Evolutionary conservation across 2,797 vertebrate species (phyloP).

Genomic region (Peromyscus aztecus): DNA sequence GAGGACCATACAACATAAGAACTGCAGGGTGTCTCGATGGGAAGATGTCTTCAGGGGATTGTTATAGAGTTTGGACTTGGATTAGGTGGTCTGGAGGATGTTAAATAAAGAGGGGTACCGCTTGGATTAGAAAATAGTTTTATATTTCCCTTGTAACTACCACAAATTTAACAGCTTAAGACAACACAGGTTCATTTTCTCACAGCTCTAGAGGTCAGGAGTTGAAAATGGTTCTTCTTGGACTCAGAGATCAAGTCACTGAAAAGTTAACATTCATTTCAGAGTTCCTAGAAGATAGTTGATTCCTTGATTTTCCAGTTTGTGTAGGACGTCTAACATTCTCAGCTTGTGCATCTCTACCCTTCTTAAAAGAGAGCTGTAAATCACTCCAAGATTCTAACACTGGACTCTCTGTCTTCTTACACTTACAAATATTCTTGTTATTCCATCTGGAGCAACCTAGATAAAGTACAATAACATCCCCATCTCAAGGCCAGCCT

Average conservation of each 20-base stretch:
- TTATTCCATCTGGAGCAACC: neutral
- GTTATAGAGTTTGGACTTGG: neutral
- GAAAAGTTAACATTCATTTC: neutral
- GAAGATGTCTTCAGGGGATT: neutral
- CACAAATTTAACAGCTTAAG: neutral
- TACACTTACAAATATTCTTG: neutral
- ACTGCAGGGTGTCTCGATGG: neutral
- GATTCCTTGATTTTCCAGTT: neutral
- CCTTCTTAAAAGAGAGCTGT: neutral
- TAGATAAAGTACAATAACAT: neutral
- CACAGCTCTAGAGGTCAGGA: neutral
- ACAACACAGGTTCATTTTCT: neutral
- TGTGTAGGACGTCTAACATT: neutral
- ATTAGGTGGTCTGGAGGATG: neutral
- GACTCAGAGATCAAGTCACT: neutral
- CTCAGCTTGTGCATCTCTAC: neutral
- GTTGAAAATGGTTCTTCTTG: neutral
- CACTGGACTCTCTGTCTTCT: neutral
- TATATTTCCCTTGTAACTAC: neutral
- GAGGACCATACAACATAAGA: neutral
- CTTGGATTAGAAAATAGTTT: neutral
- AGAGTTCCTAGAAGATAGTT: neutral
- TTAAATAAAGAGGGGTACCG: neutral
- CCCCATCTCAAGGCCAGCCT: neutral
- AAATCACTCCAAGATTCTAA: neutral